Base-by-base conservation (phyloP, 2,113 vertebrate genomes). In the Proterorhinus semilunaris region DNA sequence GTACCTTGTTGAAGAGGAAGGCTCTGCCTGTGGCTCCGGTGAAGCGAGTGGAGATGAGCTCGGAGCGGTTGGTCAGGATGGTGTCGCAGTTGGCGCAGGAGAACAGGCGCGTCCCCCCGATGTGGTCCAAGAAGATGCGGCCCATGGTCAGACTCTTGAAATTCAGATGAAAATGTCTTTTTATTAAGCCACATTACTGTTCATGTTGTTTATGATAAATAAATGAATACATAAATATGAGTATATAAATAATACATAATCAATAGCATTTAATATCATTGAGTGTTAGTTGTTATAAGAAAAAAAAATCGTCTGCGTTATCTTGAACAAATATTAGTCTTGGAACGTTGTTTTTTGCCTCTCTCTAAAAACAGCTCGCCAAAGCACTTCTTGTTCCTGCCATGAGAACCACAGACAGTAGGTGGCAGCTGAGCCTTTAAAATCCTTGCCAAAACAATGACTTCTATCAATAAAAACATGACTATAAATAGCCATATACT, bases 31-130 rank as follows among this genome's bases (percentile, higher is more conserved):
- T 99, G 81, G 97, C 97, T 6, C 97, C 97, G 6, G 97, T 99
- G 84, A 99, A 99, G 48, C 97, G 95, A 8, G 97, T 99, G 27
- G 96, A 98, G 90, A 98, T 99, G 62, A 99, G 95, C 87, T 99
- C 96, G 0, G 97, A 98, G 10, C 97, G 93, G 68, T 99, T 99
- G 65, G 96, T 99, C 88, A 99, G 90, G 86, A 99, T 98, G 0
- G 97, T 99, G 86, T 98, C 96, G 0, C 97, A 99, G 92, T 98
- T 99, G 68, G 97, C 97, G 17, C 96, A 98, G 79, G 97, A 98
- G 86, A 99, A 99, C 78, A 99, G 94, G 54, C 96, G 96, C n/a
- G 97, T 99, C 67, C 97, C 96, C 2, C 97, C 97, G 3, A 99
- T 98, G 74, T 99, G 97, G 90, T 99, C 97, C 90, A 98, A 88